These are phyloP conservation scores for Nasua narica DNA, from an alignment of 2,797 vertebrate species.

Conservation along the genomic window DNA sequence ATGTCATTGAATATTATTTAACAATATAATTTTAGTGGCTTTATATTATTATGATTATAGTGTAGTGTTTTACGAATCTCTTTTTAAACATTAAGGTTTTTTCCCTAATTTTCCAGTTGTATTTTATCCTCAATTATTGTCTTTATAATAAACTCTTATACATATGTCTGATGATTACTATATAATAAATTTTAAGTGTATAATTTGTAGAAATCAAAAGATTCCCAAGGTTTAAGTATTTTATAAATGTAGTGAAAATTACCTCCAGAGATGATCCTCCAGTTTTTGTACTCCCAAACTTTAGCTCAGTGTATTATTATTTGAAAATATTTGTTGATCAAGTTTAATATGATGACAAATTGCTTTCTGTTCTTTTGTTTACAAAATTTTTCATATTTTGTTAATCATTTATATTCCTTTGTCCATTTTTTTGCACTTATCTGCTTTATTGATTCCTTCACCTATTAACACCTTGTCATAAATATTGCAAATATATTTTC, in stretches of 20 bases:
- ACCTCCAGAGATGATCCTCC: not conserved
- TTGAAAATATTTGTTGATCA: slow-evolving; percentile 1
- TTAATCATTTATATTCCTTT: not conserved
- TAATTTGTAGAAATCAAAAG: not conserved
- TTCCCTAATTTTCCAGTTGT: not conserved
- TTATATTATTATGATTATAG: not conserved
- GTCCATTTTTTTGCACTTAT: not conserved
- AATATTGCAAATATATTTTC: not conserved
- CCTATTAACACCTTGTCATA: not conserved
- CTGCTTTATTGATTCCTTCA: not conserved
- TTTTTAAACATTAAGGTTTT: not conserved
- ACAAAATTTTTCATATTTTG: not conserved
- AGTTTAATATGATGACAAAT: not conserved
- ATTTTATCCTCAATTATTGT: not conserved
- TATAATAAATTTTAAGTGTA: not conserved
- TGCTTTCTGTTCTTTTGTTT: not conserved
- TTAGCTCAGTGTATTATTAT: not conserved
- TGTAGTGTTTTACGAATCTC: not conserved
- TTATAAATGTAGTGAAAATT: not conserved
- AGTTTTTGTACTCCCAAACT: not conserved
- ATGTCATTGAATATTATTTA: not conserved
- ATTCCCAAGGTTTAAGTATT: not conserved
- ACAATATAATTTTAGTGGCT: not conserved
- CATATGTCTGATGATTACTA: not conserved
- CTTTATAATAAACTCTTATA: not conserved